These are phyloP conservation scores for Amblyjoppa proteus DNA, from an alignment of 2,888 invertebrate species.

Conservation along the genomic window DNA sequence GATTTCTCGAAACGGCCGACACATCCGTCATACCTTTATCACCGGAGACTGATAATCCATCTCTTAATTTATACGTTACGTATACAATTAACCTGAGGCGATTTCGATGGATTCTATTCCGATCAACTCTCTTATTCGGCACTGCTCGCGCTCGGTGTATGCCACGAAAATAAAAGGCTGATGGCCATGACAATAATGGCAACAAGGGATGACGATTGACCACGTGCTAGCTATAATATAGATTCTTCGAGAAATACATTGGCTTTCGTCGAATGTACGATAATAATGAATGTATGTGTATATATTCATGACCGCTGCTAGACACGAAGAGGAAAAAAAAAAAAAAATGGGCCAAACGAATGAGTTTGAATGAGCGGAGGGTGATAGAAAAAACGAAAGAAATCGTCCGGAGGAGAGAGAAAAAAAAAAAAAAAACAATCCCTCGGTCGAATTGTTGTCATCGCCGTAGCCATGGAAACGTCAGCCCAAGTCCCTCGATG, in stretches of 20 bases:
- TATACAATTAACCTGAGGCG: too few relatives aligned
- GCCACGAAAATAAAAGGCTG: not conserved
- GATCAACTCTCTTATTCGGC: too few relatives aligned
- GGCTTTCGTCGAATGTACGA: not conserved
- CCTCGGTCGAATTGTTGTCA: conserved; percentile 82
- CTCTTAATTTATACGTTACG: too few relatives aligned
- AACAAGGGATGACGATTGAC: not conserved
- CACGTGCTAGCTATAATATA: not conserved
- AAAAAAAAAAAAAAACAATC: conserved; percentile 74
- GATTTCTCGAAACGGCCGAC: not conserved
- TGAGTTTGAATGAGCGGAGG: conserved; percentile 27
- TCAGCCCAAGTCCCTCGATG: conserved; percentile 74
- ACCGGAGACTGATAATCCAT: too few relatives aligned
- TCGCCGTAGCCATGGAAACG: conserved; percentile 83
- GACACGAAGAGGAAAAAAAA: conserved; percentile 5
- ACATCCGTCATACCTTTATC: not conserved
- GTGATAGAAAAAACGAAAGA: conserved; percentile 42
- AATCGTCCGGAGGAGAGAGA: conserved; percentile 39
- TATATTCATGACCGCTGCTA: not conserved
- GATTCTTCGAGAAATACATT: not conserved
- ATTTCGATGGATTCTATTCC: too few relatives aligned
- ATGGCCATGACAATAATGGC: not conserved
- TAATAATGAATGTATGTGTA: not conserved
- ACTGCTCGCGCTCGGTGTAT: not conserved
- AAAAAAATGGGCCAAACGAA: conserved; percentile 36